Evolutionary conservation across 2,797 vertebrate genomes (phyloP).

Genomic region (Borostomias antarcticus): DNA sequence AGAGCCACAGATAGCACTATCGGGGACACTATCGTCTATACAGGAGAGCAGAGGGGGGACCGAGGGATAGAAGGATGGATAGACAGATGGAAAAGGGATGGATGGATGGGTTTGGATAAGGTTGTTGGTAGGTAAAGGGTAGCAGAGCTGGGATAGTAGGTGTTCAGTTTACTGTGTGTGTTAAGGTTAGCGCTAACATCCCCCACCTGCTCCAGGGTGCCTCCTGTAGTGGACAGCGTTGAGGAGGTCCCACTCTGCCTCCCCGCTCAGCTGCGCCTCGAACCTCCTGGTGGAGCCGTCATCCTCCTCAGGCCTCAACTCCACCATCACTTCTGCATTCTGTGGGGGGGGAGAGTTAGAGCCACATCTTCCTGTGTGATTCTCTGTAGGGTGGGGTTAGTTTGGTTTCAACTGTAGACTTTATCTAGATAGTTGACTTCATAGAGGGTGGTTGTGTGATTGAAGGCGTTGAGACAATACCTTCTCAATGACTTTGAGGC

Average conservation of each 20-base stretch:
- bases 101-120: neutral
- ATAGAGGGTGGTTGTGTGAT: neutral
- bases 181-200: no score
- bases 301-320: constrained; percentile 77
- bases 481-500: constrained; percentile 80
- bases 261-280: constrained; percentile 76
- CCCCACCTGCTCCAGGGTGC: constrained; percentile 67
- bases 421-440: neutral
- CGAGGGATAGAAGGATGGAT: no score
- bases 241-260: constrained; percentile 85
- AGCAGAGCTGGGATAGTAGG: no score
- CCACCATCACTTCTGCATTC: constrained; percentile 84
- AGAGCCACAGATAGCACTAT: neutral
- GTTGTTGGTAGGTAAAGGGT: no score
- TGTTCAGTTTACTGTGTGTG: no score
- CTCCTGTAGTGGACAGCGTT: constrained; percentile 81
- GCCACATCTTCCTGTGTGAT: no score
- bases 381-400: neutral
- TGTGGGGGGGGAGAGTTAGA: constrained; percentile 35
- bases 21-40: neutral
- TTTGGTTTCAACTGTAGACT: constrained; percentile 2
- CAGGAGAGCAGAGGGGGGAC: neutral
- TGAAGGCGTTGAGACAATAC: no score
- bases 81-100: no score
- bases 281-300: constrained; percentile 37